phyloP scores from a whole-genome alignment of 1,140 invertebrate species.

The Archivesica marissinica region DNA sequence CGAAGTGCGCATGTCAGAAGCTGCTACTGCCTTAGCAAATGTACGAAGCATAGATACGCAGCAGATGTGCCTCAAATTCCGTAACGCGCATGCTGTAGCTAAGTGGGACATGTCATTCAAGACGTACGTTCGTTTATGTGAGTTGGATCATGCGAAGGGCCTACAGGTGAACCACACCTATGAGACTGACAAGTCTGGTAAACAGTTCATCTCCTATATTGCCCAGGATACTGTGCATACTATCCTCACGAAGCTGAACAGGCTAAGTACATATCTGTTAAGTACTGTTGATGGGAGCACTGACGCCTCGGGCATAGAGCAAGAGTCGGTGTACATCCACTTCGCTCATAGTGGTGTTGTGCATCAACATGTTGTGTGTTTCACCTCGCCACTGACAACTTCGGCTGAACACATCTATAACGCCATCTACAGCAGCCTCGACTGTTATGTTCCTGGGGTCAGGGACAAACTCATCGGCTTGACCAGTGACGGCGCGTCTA shows the following conservation, averaged over 20 bases:
- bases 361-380: constrained; percentile 6
- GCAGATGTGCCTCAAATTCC: background rate
- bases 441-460: background rate
- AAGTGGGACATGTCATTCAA: constrained; percentile 37
- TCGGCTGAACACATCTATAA: constrained; percentile 15
- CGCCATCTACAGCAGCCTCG: background rate
- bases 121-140: constrained; percentile 18
- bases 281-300: constrained; percentile 33
- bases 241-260: background rate
- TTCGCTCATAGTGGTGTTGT: background rate
- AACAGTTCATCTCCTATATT: constrained; percentile 22
- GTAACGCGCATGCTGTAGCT: constrained; percentile 44
- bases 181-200: constrained; percentile 37
- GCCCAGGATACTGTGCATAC: background rate
- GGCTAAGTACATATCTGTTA: constrained; percentile 16
- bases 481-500: constrained; percentile 34
- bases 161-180: background rate
- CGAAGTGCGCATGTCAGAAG: background rate
- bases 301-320: constrained; percentile 21
- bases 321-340: constrained; percentile 39
- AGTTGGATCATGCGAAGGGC: constrained; percentile 37
- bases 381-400: constrained; percentile 6
- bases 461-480: constrained; percentile 10
- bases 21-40: background rate
- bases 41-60: background rate